Percentiles rank a stretch among this genome's conserved stretches.
Conservation (phyloP, 2,888 invertebrate genomes). For the Limnephilus rhombicus region DNA sequence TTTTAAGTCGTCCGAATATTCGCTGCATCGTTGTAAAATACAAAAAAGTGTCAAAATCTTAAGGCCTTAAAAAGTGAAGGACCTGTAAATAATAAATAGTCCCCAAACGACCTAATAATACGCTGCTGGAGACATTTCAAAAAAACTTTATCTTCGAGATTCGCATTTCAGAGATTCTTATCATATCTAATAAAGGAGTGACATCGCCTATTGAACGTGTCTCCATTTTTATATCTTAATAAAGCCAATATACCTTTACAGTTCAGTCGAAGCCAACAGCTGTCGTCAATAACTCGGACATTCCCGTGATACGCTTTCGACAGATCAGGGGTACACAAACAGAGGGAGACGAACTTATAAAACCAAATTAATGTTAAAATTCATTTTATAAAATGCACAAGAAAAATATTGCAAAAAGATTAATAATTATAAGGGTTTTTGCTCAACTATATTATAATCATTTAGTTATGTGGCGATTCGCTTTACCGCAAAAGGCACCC, state of each 20-base stretch:
- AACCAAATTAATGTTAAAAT: neutral
- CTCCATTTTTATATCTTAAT: conserved; percentile 1
- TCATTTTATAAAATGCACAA: neutral
- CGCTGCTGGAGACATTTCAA: neutral
- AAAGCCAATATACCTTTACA: neutral
- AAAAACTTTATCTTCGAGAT: neutral
- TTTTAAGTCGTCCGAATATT: neutral
- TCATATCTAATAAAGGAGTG: neutral
- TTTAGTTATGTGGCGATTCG: too few relatives aligned
- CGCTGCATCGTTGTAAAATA: neutral
- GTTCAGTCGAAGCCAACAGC: conserved; percentile 5
- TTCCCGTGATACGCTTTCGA: conserved; percentile 20
- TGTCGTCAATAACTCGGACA: conserved; percentile 10
- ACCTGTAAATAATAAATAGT: neutral
- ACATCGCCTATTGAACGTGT: neutral
- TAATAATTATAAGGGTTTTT: too few relatives aligned
- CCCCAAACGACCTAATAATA: neutral
- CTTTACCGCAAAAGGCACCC: too few relatives aligned
- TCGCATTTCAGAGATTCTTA: neutral
- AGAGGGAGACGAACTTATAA: neutral
- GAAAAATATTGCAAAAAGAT: too few relatives aligned
- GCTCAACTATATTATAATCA: too few relatives aligned
- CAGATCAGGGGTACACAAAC: neutral
- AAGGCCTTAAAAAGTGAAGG: neutral
- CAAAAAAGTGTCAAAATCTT: neutral